Base-by-base conservation (phyloP, 2,888 invertebrate genomes). In the Microchrysa polita region DNA sequence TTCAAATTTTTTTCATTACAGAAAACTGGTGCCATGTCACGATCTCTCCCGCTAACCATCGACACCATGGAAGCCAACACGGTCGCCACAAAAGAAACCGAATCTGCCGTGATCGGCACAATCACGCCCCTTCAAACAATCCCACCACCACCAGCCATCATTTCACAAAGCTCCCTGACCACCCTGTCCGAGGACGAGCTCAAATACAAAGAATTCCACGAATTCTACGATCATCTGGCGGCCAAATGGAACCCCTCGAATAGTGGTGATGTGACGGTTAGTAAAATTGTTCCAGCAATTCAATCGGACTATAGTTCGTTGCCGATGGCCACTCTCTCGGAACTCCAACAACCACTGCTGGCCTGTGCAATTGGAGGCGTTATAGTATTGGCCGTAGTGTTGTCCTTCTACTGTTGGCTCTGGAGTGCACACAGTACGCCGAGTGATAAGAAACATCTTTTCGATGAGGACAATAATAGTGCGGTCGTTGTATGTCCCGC, bases 21-120 rank as follows among this genome's bases (percentile, higher is more conserved):
- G 82, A 77, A 82, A 27, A 83, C 82, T 55, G 83, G 83, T n/a
- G 76, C 79, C 75, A 83, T 82, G 83, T 82, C 82, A 18, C 81
- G 82, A 60, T 83, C 84, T 42, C 78, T 81, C 61, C 84, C 84
- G 40, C 78, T 85, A 2, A 81, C 81, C 53, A 83, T 85, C 77
- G 82, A 85, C 75, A 85, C 84, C 53, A 79, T 80, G 14, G 80
- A 80, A 71, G 81, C 81, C 4, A 77, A 77, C 48, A 73, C 77
- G 22, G 73, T 72, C 34, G 5, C 57, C 10, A 16, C 55, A 44
- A 65, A 76, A 23, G 72, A 73, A 44, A 65, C 22, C 10, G 63
- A 74, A 10, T 34, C 34, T 16, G 4, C 53, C 27, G 48, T 69
- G 14, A 55, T 73, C 42, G 63, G 73, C 1, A 53, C 63, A 57